A percentile compares a stretch with the other conserved stretches of the same genome.
Evolutionary conservation across 1,140 invertebrate genomes (phyloP).

Genomic region (Megathymus violae): DNA sequence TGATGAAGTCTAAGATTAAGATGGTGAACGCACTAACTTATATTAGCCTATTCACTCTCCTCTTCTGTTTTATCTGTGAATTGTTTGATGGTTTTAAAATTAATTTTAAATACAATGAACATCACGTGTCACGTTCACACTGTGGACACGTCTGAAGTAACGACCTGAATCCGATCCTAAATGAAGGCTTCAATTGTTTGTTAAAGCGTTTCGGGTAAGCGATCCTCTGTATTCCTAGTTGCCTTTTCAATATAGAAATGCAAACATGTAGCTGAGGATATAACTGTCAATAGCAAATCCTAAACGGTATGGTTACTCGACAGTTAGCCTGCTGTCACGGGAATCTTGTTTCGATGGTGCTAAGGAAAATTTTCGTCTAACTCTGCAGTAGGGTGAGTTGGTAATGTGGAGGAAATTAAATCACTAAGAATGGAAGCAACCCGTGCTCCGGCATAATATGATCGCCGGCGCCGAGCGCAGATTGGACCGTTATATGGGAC

Average conservation of each 20-base stretch:
- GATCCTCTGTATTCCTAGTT: constrained; percentile 10
- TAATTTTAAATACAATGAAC: too few relatives aligned
- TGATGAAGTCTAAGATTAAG: too few relatives aligned
- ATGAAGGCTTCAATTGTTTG: constrained; percentile 3
- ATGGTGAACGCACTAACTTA: too few relatives aligned
- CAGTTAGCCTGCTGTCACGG: neutral
- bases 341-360: neutral
- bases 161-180: too few relatives aligned
- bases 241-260: constrained; percentile 27
- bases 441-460: constrained; percentile 58
- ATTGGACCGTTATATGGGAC: constrained; percentile 40
- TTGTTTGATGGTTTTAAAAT: too few relatives aligned
- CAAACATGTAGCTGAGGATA: constrained; percentile 45
- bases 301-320: constrained; percentile 31
- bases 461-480: constrained; percentile 35
- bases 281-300: constrained; percentile 51
- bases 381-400: constrained; percentile 24
- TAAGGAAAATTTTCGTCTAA: constrained; percentile 25
- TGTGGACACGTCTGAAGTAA: too few relatives aligned
- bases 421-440: constrained; percentile 55
- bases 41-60: too few relatives aligned
- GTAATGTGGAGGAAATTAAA: constrained; percentile 55
- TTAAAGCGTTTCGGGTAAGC: neutral
- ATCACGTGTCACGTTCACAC: too few relatives aligned
- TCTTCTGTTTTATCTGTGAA: too few relatives aligned